Conservation (phyloP, 1,140 invertebrate genomes). For the Euura lappo region DNA sequence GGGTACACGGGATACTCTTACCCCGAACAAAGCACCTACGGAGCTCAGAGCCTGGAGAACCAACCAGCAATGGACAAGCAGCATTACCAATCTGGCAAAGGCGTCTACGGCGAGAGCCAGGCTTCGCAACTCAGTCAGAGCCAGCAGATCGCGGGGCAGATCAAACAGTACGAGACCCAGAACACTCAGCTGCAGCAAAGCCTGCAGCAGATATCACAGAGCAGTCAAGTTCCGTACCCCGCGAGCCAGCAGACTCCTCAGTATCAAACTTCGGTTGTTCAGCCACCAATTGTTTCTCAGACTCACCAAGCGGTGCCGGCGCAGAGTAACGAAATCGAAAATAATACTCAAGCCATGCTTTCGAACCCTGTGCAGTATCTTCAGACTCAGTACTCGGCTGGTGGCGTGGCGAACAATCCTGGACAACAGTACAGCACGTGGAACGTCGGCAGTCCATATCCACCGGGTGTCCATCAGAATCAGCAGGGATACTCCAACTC, state of each 20-base stretch:
- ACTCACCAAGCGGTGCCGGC: neutral
- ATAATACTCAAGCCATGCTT: neutral
- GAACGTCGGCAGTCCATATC: slow-evolving; percentile 24
- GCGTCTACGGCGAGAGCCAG: too few species aligned
- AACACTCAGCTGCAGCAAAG: slow-evolving; percentile 4
- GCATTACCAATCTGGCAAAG: too few species aligned
- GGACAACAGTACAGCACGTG: slow-evolving; percentile 22
- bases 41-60: neutral
- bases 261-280: neutral
- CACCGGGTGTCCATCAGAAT: slow-evolving; percentile 9
- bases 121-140: neutral
- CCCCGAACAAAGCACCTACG: neutral
- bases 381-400: neutral
- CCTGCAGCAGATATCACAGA: neutral
- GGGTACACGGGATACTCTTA: neutral
- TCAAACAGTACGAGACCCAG: neutral
- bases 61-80: neutral
- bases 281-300: neutral
- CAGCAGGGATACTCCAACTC: slow-evolving; percentile 13
- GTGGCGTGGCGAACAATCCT: too few species aligned
- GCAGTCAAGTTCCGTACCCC: neutral
- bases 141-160: neutral
- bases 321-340: neutral
- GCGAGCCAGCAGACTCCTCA: neutral
- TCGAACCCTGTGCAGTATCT: neutral